phyloP scores from a whole-genome alignment of 2,888 invertebrate genomes.

The Heterodera filipjevi region DNA sequence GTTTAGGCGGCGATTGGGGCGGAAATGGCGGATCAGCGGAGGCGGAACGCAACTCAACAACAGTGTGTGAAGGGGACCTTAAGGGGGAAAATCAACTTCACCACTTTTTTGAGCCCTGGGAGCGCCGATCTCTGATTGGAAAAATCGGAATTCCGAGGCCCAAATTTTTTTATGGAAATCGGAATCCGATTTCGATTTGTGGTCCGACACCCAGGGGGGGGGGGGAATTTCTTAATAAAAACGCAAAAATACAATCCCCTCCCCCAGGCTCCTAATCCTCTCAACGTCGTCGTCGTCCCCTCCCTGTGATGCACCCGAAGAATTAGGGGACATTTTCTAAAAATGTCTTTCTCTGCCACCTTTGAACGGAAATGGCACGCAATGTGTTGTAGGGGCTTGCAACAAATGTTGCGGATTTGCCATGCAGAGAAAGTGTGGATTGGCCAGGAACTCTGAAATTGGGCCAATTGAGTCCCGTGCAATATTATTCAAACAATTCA shows the following conservation, averaged over 20 bases:
- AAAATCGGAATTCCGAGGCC: no score
- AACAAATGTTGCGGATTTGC: slow-evolving; percentile 51
- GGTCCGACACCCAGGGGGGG: no score
- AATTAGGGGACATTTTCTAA: no score
- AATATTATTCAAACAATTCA: no score
- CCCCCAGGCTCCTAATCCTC: no score
- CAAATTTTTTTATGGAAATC: slow-evolving; percentile 5
- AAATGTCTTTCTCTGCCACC: slow-evolving; percentile 36
- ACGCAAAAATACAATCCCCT: background rate
- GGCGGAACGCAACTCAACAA: background rate
- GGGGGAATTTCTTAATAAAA: slow-evolving; percentile 20
- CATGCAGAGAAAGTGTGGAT: slow-evolving; percentile 62
- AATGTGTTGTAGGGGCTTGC: slow-evolving; percentile 65
- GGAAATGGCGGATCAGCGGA: slow-evolving; percentile 4
- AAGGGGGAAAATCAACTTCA: background rate
- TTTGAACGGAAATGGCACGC: slow-evolving; percentile 51
- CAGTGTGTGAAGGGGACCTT: background rate
- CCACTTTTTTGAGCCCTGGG: no score
- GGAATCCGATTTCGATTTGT: no score
- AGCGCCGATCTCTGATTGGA: no score
- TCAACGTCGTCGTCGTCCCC: no score
- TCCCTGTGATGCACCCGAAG: no score
- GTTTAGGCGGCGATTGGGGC: background rate
- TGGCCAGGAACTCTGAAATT: slow-evolving; percentile 58
- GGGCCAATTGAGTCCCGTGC: background rate